Base-by-base conservation (phyloP, 1,140 invertebrate genomes). In the Aphelinus certus region DNA sequence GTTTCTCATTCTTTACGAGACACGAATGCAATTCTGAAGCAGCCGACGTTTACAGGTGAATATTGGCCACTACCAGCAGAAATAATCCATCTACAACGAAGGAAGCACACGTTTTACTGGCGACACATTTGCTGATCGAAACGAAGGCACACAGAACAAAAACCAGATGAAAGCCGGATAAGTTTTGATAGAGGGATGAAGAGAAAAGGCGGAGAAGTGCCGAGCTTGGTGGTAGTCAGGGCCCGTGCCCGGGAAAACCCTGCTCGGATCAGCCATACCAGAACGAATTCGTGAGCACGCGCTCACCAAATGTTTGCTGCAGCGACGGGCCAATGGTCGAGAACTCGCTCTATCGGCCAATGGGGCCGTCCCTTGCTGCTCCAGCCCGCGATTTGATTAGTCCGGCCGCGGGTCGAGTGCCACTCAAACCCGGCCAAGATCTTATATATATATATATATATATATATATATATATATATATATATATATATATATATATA, bases 161-260 rank as follows among this genome's bases (percentile, higher is more conserved):
- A 26, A 26, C 26, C 26, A 26, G 26, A 26, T 26, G 26, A 26
- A 26, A 26, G 26, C 26, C 26, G 26, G 26, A 26, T 26, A 26
- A 26, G 26, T 26, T 26, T 60, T 2, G 42, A 58, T 1, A 60
- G 58, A 6, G 9, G 58, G 42, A 7, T 7, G 45, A 2, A 2
- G 42, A 7, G 9, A 43, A 60, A 60, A 60, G 7, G 51, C 10
- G 63, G 10, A n/a, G 3, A 2, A 3, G 2, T 47, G 42, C 3
- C 51, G n/a, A 48, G 64, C 47, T 7, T n/a, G 45, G 48, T 63
- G 7, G 42, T 48, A 55, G 56, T 49, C 51, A 9, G 45, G 3
- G 63, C 10, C 26, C 64, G 64, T 66, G 64, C 64, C 42, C 7
- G 26, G 66, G 66, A 68, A 68, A 68, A 58, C 10, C 55, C 3